Evolutionary conservation across 2,888 invertebrate genomes (phyloP).

Genomic region (Trisateles emortualis): DNA sequence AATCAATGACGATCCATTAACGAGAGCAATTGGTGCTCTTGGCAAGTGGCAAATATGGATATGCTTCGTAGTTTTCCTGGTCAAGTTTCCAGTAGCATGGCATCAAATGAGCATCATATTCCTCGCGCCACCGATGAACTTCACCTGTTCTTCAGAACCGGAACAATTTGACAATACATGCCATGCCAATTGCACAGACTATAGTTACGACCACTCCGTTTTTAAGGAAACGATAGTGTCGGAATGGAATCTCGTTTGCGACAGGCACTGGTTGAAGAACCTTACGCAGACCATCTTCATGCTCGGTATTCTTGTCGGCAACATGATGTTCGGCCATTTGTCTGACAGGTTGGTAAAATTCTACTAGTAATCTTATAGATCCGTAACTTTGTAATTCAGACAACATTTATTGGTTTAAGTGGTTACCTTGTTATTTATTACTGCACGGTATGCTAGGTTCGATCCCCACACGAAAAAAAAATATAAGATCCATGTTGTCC

Average conservation of each 20-base stretch:
- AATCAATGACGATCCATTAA: conserved; percentile 84
- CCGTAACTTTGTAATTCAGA: too few species aligned
- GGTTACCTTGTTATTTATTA: too few species aligned
- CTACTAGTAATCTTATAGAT: not conserved
- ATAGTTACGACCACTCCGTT: conserved; percentile 88
- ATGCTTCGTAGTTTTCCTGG: conserved; percentile 89
- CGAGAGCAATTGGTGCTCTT: conserved; percentile 90
- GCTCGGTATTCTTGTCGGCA: conserved; percentile 92
- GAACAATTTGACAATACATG: conserved; percentile 82
- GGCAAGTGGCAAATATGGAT: conserved; percentile 92
- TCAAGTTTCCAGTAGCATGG: conserved; percentile 94
- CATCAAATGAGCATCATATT: conserved; percentile 93
- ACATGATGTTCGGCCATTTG: conserved; percentile 90
- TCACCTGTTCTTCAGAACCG: conserved; percentile 74
- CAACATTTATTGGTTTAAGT: too few species aligned
- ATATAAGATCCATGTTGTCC: too few species aligned
- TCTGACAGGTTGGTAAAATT: conserved; percentile 89
- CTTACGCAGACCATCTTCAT: conserved; percentile 93
- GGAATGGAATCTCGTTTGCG: conserved; percentile 92
- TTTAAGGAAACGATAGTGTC: conserved; percentile 91
- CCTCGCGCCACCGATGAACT: conserved; percentile 89
- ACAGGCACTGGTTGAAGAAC: conserved; percentile 88
- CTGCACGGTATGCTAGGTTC: too few species aligned
- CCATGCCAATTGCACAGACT: conserved; percentile 82
- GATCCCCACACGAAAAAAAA: too few species aligned